Conservation (phyloP, 1,140 invertebrate genomes). For the Octopus sinensis region DNA sequence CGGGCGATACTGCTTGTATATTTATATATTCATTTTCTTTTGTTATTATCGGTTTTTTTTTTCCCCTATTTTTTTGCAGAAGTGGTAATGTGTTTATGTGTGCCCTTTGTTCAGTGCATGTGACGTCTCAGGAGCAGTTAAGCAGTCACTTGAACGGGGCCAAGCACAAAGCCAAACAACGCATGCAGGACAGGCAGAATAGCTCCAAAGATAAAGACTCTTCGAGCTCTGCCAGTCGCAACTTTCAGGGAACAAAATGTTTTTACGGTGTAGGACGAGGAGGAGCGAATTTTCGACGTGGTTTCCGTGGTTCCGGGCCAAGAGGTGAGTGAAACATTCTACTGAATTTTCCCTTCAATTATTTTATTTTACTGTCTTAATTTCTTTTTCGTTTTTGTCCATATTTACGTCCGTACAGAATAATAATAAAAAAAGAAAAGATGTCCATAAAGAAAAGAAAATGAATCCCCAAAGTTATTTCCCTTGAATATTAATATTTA, state of each 20-base stretch:
- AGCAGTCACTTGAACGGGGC: conserved; percentile 42
- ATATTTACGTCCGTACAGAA: no score
- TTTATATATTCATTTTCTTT: background rate
- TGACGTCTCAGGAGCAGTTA: conserved; percentile 48
- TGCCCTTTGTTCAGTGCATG: conserved; percentile 42
- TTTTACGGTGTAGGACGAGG: background rate
- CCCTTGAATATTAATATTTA: no score
- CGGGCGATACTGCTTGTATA: no score
- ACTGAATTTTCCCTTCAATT: no score
- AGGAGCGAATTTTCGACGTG: background rate
- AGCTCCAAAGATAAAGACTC: background rate
- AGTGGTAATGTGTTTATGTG: conserved; percentile 39
- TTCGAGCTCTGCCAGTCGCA: background rate
- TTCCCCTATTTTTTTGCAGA: conserved; percentile 16
- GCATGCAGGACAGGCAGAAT: background rate
- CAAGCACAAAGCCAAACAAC: conserved; percentile 35
- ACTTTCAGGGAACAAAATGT: background rate
- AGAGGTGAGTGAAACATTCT: background rate
- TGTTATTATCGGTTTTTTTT: background rate
- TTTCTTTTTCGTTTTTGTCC: no score
- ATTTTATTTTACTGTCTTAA: no score
- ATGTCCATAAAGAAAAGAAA: no score
- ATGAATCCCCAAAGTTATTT: no score
- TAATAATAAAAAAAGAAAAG: no score
- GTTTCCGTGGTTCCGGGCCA: background rate